Percentiles rank a stretch among this genome's conserved stretches.
Conservation (phyloP, 2,113 vertebrate species). For the Brachypodius melanocephalos region DNA sequence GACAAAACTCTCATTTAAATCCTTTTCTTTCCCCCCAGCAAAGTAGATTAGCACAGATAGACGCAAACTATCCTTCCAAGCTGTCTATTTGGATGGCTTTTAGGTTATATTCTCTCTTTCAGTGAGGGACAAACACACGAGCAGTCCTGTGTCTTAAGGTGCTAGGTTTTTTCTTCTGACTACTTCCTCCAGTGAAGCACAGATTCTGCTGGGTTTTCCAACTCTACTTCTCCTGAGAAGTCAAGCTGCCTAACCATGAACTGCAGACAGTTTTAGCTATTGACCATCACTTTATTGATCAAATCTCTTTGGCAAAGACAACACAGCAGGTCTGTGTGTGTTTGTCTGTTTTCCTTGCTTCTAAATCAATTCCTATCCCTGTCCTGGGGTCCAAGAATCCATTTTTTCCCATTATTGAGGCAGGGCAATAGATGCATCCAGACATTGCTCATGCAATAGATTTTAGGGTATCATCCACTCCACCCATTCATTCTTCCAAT, state of each 20-base stretch:
- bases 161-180: not conserved
- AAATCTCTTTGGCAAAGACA: not conserved
- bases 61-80: not conserved
- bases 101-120: not conserved
- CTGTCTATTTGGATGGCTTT: not conserved
- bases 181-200: not conserved
- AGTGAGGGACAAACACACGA: not conserved
- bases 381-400: not conserved
- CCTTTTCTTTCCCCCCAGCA: rapidly evolving
- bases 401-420: not conserved
- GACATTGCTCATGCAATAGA: not conserved
- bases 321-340: not conserved
- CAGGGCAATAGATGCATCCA: not conserved
- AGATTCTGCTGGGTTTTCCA: not conserved
- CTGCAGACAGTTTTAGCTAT: not conserved
- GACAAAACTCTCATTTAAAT: not conserved
- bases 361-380: not conserved
- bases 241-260: not conserved
- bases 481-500: not conserved
- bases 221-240: not conserved
- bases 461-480: not conserved
- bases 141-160: not conserved
- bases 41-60: not conserved
- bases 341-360: not conserved
- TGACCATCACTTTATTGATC: not conserved